Percentiles rank a stretch among this genome's conserved stretches.
phyloP scores from a whole-genome alignment of 2,113 vertebrate genomes.

The Lophius piscatorius region DNA sequence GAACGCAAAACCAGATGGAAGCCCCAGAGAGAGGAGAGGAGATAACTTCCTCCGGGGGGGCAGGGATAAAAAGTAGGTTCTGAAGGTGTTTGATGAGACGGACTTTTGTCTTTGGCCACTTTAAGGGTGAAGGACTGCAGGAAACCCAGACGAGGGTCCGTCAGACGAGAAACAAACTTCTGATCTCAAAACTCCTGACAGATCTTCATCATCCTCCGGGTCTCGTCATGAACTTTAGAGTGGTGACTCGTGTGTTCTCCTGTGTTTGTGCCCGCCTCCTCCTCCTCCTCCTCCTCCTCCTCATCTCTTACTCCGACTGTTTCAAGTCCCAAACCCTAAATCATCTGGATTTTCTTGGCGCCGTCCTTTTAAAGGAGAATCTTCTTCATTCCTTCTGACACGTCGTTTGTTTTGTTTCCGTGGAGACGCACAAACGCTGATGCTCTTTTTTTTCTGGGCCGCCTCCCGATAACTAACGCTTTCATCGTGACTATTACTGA shows the following conservation, averaged over 20 bases:
- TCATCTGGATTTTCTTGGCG: constrained; percentile 68
- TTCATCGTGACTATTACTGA: no score
- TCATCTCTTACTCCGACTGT: constrained; percentile 29
- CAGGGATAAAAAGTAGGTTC: background rate
- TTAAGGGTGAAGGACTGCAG: no score
- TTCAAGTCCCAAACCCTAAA: constrained; percentile 55
- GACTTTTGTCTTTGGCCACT: no score
- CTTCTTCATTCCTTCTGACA: constrained; percentile 70
- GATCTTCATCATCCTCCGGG: constrained; percentile 30
- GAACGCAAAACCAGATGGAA: background rate
- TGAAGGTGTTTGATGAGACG: background rate
- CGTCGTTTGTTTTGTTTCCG: constrained; percentile 74
- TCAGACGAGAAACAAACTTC: constrained; percentile 22
- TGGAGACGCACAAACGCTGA: constrained; percentile 67
- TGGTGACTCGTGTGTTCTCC: constrained; percentile 44
- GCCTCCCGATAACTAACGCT: constrained; percentile 7
- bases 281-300: background rate
- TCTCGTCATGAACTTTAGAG: constrained; percentile 28
- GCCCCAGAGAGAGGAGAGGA: background rate
- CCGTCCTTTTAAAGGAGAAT: constrained; percentile 60
- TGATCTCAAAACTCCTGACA: constrained; percentile 14
- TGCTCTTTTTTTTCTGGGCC: constrained; percentile 45
- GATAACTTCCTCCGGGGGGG: background rate
- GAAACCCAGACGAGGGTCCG: no score
- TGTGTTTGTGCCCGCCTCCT: constrained; percentile 35